Percentiles rank a stretch among this genome's conserved stretches.
These are phyloP conservation scores for Asteroscopus sphinx DNA, from an alignment of 2,888 invertebrate genomes.

Conservation along the genomic window DNA sequence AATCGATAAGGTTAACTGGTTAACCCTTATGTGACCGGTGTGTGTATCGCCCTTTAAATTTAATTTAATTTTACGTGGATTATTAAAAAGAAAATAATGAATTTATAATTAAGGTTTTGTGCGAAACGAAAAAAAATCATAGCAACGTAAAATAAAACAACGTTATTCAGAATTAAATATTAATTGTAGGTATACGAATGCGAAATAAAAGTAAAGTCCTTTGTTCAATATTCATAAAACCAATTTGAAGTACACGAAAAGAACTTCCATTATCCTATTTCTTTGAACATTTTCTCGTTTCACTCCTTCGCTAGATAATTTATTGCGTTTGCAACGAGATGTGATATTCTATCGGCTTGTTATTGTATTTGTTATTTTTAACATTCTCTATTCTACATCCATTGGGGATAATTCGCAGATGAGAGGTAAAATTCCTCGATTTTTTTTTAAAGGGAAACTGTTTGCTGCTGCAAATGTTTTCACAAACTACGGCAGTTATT, in stretches of 20 bases:
- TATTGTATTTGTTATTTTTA: slow-evolving; percentile 48
- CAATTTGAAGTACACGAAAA: slow-evolving; percentile 65
- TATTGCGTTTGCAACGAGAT: slow-evolving; percentile 68
- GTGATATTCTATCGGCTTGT: slow-evolving; percentile 62
- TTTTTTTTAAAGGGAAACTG: slow-evolving; percentile 1
- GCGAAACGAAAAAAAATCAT: slow-evolving; percentile 1
- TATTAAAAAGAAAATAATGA: slow-evolving; percentile 8
- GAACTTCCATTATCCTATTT: slow-evolving; percentile 73
- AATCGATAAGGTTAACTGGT: slow-evolving; percentile 69
- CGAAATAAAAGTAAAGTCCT: slow-evolving; percentile 52
- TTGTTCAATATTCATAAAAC: slow-evolving; percentile 69
- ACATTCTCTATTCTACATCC: slow-evolving; percentile 19
- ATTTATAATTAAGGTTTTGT: slow-evolving; percentile 25
- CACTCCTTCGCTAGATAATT: slow-evolving; percentile 66
- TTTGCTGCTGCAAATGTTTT: background rate
- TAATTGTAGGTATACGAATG: slow-evolving; percentile 51
- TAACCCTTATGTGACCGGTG: slow-evolving; percentile 30
- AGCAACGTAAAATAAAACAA: slow-evolving; percentile 7
- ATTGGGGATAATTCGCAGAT: slow-evolving; percentile 12
- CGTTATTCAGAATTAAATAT: slow-evolving; percentile 42
- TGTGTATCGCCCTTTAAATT: slow-evolving; percentile 8
- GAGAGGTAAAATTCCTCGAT: background rate
- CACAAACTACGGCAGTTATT: background rate
- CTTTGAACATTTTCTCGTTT: slow-evolving; percentile 68
- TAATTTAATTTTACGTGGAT: slow-evolving; percentile 2